Evolutionary conservation across 2,888 invertebrate genomes (phyloP), one percentile per base, ranked within the genome.

Genomic region (Eledona agricola): DNA sequence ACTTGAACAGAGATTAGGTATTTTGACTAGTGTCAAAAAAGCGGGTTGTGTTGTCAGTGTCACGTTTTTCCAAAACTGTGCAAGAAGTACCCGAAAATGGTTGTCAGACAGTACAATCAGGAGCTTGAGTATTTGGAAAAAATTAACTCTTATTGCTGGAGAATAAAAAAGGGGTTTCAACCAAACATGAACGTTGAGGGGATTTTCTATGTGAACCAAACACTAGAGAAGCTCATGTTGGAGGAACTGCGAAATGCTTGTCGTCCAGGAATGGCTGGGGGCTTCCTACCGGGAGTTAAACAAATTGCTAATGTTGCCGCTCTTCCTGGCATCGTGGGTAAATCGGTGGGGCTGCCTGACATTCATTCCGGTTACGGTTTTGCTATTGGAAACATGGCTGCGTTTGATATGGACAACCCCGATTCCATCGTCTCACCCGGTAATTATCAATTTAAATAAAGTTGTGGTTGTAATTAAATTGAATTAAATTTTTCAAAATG

Each of bases 151-250:
- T 81, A 88, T 71, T 86, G 86, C 64, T 99, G 97, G 95, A 85
- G 83, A 70, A 99, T 99, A 57, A 97, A 97, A 72, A 98, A 93
- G 75, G 98, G 97, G 2, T 99, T 99, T 76, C 98, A 99, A 71
- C 96, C 97, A 0, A 97, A 98, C 70, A 99, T 99, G 99, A 96
- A 95, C 68, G 96, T 97, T 5, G 99, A 99, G 78, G 99, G 99
- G 9, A 80, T 93, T 15, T 99, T 99, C 77, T 99, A 96, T 76
- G 97, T 97, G 0, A 99, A 99, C 72, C 83, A 83, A 55, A 85
- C 86, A 3, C 80, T 99, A 62, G 98, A 99, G 75, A 88, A 87
- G 66, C 80, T 99, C 1, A 99, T 99, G 97, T 86, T 99, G 72
- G 98, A 99, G 26, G 99, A 99, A 75, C 77, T 99, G 58, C 82